Conservation (phyloP, 2,113 vertebrate species). For the Pleuronectes platessa region DNA sequence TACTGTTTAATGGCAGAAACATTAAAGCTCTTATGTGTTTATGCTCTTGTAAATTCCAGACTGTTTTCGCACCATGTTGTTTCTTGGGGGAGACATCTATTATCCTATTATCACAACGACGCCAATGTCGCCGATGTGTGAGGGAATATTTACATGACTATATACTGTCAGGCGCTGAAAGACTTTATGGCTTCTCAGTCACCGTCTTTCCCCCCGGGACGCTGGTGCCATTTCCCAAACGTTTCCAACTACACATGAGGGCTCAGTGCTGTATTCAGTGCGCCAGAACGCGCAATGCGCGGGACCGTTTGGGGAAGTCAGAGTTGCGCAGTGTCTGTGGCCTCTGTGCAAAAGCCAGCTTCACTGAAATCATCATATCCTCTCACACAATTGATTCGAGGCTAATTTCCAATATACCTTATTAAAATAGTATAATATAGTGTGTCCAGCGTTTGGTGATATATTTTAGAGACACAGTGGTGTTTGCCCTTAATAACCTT, state of each 20-base stretch:
- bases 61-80: conserved; percentile 74
- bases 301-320: background rate
- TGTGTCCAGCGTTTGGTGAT: too few relatives aligned
- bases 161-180: conserved; percentile 68
- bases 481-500: background rate
- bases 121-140: conserved; percentile 79
- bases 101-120: conserved; percentile 79
- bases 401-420: too few relatives aligned
- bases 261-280: background rate
- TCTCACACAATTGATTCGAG: too few relatives aligned
- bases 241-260: conserved; percentile 28
- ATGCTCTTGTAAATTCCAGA: conserved; percentile 72
- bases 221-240: conserved; percentile 71
- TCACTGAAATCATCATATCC: too few relatives aligned
- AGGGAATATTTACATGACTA: conserved; percentile 82
- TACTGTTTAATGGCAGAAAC: background rate
- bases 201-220: conserved; percentile 50
- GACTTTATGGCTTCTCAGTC: conserved; percentile 77
- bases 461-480: too few relatives aligned
- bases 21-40: conserved; percentile 44
- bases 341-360: too few relatives aligned
- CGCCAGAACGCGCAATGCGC: background rate
- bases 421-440: too few relatives aligned
- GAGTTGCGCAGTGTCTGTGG: background rate
- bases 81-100: conserved; percentile 78